Percentiles rank a stretch among this genome's conserved stretches.
Evolutionary conservation across 2,113 vertebrate genomes (phyloP).

Genomic region (Triplophysa tibetana): DNA sequence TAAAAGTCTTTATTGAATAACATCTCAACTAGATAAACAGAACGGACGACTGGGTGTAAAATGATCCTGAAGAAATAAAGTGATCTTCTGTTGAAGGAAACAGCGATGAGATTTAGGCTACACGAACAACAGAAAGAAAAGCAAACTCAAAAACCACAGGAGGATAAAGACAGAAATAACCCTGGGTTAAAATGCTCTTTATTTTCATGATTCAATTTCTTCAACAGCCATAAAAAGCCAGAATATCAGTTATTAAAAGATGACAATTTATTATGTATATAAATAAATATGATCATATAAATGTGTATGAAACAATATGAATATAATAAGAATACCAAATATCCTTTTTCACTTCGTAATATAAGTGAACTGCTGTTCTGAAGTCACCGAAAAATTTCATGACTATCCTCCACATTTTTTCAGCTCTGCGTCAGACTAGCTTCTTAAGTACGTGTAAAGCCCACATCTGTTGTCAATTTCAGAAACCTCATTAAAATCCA

Average conservation of each 20-base stretch:
- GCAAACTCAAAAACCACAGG: background rate
- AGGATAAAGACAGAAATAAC: background rate
- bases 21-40: background rate
- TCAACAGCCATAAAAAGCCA: background rate
- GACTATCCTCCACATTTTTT: conserved; percentile 47
- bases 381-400: background rate
- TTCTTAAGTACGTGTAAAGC: conserved; percentile 52
- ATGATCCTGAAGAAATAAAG: background rate
- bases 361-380: background rate
- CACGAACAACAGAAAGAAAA: background rate
- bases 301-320: too few species aligned
- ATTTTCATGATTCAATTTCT: background rate
- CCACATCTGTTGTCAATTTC: conserved; percentile 67
- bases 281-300: too few species aligned
- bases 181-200: background rate
- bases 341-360: background rate
- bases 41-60: background rate
- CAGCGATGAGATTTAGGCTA: background rate
- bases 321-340: background rate
- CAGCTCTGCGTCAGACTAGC: conserved; percentile 46
- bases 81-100: background rate
- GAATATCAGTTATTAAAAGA: background rate
- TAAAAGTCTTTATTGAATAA: background rate
- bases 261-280: background rate
- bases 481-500: conserved; percentile 53